Evolutionary conservation across 2,113 vertebrate species (phyloP).

Genomic region (Aspiorhynchus laticeps): DNA sequence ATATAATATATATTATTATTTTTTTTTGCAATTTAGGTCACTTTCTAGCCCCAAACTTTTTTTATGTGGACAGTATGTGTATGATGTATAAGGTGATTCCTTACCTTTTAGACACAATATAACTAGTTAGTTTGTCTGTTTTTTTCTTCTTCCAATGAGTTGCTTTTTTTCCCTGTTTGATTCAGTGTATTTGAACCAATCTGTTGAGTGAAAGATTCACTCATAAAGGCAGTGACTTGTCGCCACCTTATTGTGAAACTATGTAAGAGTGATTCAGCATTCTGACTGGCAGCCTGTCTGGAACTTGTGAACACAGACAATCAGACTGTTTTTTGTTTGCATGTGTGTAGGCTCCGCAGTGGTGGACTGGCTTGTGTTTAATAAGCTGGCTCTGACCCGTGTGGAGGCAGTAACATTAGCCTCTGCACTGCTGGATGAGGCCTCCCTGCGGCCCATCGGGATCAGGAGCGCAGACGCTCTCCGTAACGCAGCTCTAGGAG

Average conservation of each 20-base stretch:
- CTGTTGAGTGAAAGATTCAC: background rate
- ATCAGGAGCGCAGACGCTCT: slow-evolving; percentile 79
- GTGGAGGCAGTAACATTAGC: slow-evolving; percentile 86
- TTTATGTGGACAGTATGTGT: background rate
- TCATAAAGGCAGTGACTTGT: background rate
- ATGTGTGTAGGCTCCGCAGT: slow-evolving; percentile 81
- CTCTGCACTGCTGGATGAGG: slow-evolving; percentile 89
- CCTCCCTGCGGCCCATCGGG: slow-evolving; percentile 82
- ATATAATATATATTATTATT: too few species aligned
- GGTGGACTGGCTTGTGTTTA: slow-evolving; percentile 94
- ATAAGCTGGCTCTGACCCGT: slow-evolving; percentile 78
- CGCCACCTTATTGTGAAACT: background rate
- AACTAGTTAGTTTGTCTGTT: background rate
- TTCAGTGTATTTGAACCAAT: background rate
- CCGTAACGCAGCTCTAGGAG: slow-evolving; percentile 77
- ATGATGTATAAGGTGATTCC: background rate
- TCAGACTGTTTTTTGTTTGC: background rate
- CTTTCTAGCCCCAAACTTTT: background rate
- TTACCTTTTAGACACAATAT: background rate
- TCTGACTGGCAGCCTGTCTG: background rate
- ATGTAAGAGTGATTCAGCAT: background rate
- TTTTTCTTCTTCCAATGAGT: background rate
- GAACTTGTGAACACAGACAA: background rate
- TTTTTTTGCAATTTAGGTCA: too few species aligned
- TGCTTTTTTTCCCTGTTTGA: background rate